These are phyloP conservation scores for Pherbina coryleti DNA, from an alignment of 2,888 invertebrate species.

Conservation along the genomic window DNA sequence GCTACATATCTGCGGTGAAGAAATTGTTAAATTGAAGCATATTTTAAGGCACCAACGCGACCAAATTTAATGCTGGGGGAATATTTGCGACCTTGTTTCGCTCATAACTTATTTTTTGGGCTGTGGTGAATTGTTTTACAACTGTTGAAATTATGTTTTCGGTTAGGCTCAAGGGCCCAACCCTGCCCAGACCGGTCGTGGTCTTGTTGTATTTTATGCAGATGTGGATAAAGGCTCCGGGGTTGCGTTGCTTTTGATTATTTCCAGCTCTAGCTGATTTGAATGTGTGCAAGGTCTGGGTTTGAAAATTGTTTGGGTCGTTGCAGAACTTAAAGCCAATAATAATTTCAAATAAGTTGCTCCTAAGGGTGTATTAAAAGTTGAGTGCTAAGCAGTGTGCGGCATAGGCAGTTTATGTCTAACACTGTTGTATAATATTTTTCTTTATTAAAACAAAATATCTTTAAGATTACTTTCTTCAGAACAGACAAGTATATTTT, in stretches of 20 bases:
- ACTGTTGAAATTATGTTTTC: constrained; percentile 57
- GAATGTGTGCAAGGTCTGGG: neutral
- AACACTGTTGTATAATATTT: too few relatives aligned
- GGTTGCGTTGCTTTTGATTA: constrained; percentile 9
- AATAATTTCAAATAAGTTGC: neutral
- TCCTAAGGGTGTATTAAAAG: neutral
- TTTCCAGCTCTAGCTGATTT: neutral
- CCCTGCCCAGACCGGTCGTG: constrained; percentile 28
- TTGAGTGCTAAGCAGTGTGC: too few relatives aligned
- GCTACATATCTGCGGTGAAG: neutral
- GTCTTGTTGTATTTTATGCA: constrained; percentile 13
- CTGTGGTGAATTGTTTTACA: constrained; percentile 61
- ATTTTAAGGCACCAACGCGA: neutral
- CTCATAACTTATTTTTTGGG: neutral
- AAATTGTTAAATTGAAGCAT: neutral
- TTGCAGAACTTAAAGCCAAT: neutral
- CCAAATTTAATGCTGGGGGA: constrained; percentile 38
- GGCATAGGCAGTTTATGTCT: too few relatives aligned
- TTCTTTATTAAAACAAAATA: too few relatives aligned
- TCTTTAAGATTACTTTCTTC: too few relatives aligned
- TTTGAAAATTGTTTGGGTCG: neutral
- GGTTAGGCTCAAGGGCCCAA: constrained; percentile 23
- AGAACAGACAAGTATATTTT: too few relatives aligned
- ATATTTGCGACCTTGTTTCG: neutral
- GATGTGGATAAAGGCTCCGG: neutral